A percentile compares a stretch with the other conserved stretches of the same genome.
Evolutionary conservation across 37 sponge, comb jelly and placozoan species (phyloP).

Genomic region (Aplysina aerophoba): DNA sequence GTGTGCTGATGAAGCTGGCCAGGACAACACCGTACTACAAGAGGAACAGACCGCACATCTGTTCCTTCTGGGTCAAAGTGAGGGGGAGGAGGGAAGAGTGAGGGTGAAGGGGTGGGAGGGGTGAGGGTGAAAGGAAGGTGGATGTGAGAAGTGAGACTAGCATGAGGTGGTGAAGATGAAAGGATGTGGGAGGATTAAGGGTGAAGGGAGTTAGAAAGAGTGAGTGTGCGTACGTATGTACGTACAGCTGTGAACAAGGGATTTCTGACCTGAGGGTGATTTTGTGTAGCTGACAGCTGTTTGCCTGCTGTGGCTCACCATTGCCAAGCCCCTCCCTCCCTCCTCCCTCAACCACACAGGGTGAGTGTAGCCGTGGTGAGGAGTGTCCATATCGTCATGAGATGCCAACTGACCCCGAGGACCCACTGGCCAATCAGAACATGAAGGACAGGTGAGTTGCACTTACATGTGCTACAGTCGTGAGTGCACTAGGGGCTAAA

Average conservation of each 20-base stretch:
- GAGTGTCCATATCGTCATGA: slow-evolving; percentile 97
- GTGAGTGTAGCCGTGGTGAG: slow-evolving; percentile 97
- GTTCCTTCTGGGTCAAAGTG: slow-evolving; percentile 88
- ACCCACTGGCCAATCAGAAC: slow-evolving; percentile 97
- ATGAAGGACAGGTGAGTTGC: slow-evolving; percentile 77
- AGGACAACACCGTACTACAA: slow-evolving; percentile 98
- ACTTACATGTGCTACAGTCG: background rate
- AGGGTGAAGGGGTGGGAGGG: background rate
- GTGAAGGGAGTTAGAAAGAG: background rate
- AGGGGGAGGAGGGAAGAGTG: background rate
- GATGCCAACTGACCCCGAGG: slow-evolving; percentile 96
- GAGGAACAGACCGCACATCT: slow-evolving; percentile 97
- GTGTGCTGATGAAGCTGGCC: slow-evolving; percentile 86
- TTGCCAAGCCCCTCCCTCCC: no score
- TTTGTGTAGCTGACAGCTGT: no score
- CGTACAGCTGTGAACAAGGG: slow-evolving; percentile 7
- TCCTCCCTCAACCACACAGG: slow-evolving; percentile 35
- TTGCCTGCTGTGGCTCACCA: no score
- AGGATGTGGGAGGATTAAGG: background rate
- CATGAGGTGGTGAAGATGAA: background rate
- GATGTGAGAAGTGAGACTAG: no score
- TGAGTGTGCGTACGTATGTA: background rate
- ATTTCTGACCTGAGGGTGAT: slow-evolving; percentile 51
- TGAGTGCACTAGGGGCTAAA: no score
- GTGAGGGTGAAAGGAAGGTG: background rate